A percentile compares a stretch with the other conserved stretches of the same genome.
These are phyloP conservation scores for Halyomorpha halys DNA, from an alignment of 1,140 invertebrate species.

Conservation along the genomic window DNA sequence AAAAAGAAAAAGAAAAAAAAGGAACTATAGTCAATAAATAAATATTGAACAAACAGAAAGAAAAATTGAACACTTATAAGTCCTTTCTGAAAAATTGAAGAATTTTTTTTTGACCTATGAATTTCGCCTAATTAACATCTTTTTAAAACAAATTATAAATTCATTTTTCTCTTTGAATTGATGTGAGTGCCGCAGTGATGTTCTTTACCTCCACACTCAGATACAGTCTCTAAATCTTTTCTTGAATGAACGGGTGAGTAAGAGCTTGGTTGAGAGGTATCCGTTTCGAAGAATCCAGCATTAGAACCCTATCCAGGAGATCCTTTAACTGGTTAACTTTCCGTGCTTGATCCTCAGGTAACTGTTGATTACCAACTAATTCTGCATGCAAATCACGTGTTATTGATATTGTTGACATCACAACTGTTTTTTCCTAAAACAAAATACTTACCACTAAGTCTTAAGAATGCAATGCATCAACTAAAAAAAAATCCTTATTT, in stretches of 20 bases:
- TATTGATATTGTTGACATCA: constrained; percentile 82
- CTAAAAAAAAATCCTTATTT: too few relatives aligned
- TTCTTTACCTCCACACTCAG: not conserved
- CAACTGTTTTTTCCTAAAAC: constrained; percentile 88
- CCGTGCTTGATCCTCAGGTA: constrained; percentile 78
- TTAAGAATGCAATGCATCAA: too few relatives aligned
- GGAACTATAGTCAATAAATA: too few relatives aligned
- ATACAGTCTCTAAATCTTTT: constrained; percentile 52
- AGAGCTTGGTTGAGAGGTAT: constrained; percentile 88
- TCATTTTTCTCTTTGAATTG: not conserved
- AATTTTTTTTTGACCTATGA: not conserved
- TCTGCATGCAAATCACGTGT: constrained; percentile 77
- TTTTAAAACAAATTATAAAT: not conserved
- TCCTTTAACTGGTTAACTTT: constrained; percentile 91
- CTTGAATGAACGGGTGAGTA: constrained; percentile 93
- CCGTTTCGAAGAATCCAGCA: constrained; percentile 86
- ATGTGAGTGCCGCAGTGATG: not conserved
- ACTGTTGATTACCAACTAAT: constrained; percentile 73
- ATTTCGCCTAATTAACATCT: not conserved
- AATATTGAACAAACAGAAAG: constrained; percentile 5
- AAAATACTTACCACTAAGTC: constrained; percentile 5
- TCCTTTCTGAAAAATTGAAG: not conserved
- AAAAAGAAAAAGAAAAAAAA: too few relatives aligned
- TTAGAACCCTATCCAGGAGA: constrained; percentile 84
- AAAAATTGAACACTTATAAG: not conserved